These are phyloP conservation scores for Leptinotarsa undecemlineata DNA, from an alignment of 1,140 invertebrate species.

Conservation along the genomic window DNA sequence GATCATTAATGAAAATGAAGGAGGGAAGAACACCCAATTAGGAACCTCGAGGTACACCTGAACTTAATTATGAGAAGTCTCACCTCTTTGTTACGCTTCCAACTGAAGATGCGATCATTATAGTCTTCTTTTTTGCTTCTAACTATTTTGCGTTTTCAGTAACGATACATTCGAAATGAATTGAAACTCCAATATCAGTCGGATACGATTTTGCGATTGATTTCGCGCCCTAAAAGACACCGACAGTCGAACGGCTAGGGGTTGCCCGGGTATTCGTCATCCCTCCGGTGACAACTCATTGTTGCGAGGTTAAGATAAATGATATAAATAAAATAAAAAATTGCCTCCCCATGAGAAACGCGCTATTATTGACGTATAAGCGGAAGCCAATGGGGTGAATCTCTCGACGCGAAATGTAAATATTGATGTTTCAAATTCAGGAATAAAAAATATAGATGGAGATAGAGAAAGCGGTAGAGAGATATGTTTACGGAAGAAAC, in stretches of 20 bases:
- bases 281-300: slow-evolving; percentile 51
- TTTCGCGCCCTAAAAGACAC: slow-evolving; percentile 3
- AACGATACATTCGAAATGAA: no score
- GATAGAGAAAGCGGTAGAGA: no score
- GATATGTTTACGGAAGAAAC: no score
- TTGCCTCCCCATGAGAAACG: slow-evolving; percentile 41
- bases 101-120: no score
- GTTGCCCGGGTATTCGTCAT: slow-evolving; percentile 48
- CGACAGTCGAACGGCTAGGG: slow-evolving; percentile 29
- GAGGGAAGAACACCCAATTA: no score
- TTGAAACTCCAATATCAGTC: background rate
- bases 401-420: slow-evolving; percentile 40
- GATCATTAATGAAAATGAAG: no score
- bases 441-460: background rate
- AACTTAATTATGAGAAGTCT: no score
- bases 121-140: no score
- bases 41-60: no score
- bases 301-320: slow-evolving; percentile 53
- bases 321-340: slow-evolving; percentile 53
- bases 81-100: no score
- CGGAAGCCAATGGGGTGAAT: slow-evolving; percentile 46
- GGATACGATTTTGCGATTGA: background rate
- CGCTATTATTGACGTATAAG: slow-evolving; percentile 46
- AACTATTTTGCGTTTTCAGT: no score
- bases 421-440: slow-evolving; percentile 10